A percentile compares a stretch with the other conserved stretches of the same genome.
Evolutionary conservation across 2,888 invertebrate genomes (phyloP).

Genomic region (Amblyteles armatorius): DNA sequence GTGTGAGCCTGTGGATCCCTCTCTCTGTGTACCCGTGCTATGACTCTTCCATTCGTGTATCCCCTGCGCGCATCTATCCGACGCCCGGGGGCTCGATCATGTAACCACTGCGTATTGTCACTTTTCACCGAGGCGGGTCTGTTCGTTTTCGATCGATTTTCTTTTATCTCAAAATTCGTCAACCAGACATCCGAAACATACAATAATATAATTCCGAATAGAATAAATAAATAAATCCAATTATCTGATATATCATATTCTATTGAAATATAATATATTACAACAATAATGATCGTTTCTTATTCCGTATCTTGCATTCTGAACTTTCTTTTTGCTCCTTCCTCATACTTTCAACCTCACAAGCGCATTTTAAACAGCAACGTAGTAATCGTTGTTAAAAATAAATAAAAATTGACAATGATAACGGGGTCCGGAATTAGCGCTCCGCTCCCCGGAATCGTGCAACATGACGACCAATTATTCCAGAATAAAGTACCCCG

Average conservation of each 20-base stretch:
- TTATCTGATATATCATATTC: background rate
- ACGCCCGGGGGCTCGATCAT: slow-evolving; percentile 49
- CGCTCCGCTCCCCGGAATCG: background rate
- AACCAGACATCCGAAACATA: background rate
- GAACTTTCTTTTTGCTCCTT: background rate
- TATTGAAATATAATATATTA: background rate
- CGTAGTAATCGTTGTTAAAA: background rate
- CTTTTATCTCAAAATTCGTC: background rate
- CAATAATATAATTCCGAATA: background rate
- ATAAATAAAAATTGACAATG: background rate
- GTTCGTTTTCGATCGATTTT: background rate
- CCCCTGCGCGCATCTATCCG: slow-evolving; percentile 61
- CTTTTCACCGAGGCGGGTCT: background rate
- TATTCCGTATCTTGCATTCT: background rate
- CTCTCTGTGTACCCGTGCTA: background rate
- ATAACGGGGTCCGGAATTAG: background rate
- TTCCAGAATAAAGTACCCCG: background rate
- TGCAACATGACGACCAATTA: background rate
- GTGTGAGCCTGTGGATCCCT: slow-evolving; percentile 48
- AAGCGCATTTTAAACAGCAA: background rate
- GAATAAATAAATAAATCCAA: background rate
- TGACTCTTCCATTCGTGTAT: slow-evolving; percentile 56
- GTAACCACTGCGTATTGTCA: slow-evolving; percentile 31
- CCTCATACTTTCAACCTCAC: background rate
- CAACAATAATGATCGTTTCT: background rate